Base-by-base conservation (phyloP, 2,113 vertebrate species). In the Corythoichthys haematopterus region DNA sequence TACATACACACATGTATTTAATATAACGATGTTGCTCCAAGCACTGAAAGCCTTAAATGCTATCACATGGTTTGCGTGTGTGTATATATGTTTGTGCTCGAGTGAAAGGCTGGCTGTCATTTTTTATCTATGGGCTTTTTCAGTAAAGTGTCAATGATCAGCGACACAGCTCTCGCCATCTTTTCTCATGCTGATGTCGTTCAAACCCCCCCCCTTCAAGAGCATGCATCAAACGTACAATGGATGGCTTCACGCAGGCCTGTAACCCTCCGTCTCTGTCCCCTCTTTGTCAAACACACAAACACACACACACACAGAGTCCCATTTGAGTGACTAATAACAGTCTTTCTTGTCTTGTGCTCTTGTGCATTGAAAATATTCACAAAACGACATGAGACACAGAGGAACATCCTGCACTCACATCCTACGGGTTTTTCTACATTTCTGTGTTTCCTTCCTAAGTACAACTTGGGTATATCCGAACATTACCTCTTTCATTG, bases 171-270 rank as follows among this genome's bases (percentile, higher is more conserved):
- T 86, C 84, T 83, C 91, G 90, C 85, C 82, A 85, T 85, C 91
- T 85, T 92, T 95, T 95, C 87, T 95, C 85, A 94, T 94, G 94
- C 92, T 94, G 94, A 95, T 87, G 77, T 84, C 87, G 87, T 88
- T 87, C 83, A 85, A 69, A 87, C 82, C 83, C 38, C 85, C 71
- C 70, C 76, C 74, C 80, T 94, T 91, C 93, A 92, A 92, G 89
- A 90, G 88, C 87, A 83, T 89, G 89, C 90, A 89, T 88, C 90
- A 91, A 92, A 93, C 48, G 3, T 79, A 93, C 89, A 93, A 92
- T 91, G 89, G 90, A 87, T 91, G 92, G 92, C 89, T 93, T 92
- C 74, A 89, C 76, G 81, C 78, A 58, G 84, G 70, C 83, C 83
- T 56, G 71, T 71, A 87, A 80, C 80, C 80, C 80, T 76, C 70